A percentile compares a stretch with the other conserved stretches of the same genome.
Evolutionary conservation across 1,140 invertebrate genomes (phyloP).

Genomic region (Drosophila funebris): DNA sequence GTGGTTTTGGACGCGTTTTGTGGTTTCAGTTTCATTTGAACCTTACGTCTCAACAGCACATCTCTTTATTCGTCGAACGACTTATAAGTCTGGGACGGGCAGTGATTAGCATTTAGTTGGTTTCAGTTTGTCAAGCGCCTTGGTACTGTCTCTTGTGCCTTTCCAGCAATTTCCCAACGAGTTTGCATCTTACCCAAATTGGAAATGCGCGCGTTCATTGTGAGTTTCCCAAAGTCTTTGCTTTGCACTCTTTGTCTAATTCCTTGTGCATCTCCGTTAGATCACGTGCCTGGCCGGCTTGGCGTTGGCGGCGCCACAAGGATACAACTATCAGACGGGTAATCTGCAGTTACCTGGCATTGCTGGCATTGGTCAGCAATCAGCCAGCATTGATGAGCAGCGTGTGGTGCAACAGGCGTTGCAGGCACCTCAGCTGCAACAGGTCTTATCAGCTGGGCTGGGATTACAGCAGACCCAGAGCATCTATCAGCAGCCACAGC

Average conservation of each 20-base stretch:
- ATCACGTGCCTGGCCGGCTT: constrained; percentile 64
- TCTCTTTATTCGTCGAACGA: constrained; percentile 24
- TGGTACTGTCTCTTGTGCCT: constrained; percentile 36
- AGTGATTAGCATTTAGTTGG: constrained; percentile 83
- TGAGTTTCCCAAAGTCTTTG: constrained; percentile 37
- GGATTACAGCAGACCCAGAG: constrained; percentile 31
- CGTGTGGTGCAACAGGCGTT: constrained; percentile 59
- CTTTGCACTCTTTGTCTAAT: background rate
- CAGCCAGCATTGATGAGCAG: constrained; percentile 43
- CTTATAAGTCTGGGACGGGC: constrained; percentile 65
- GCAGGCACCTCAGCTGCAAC: constrained; percentile 51
- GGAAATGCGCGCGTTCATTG: constrained; percentile 77
- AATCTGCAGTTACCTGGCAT: constrained; percentile 48
- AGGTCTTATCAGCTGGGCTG: constrained; percentile 26
- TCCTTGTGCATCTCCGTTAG: constrained; percentile 33
- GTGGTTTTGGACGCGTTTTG: constrained; percentile 42
- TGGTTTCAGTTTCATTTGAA: constrained; percentile 69
- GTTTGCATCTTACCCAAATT: constrained; percentile 2
- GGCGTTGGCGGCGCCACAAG: constrained; percentile 63
- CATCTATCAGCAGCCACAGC: constrained; percentile 9
- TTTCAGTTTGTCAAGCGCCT: constrained; percentile 68
- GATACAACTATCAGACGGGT: constrained; percentile 71
- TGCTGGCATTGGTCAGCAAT: constrained; percentile 27
- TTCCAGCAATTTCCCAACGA: background rate
- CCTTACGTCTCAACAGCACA: constrained; percentile 47